Evolutionary conservation across 2,113 vertebrate species (phyloP), one percentile per base, ranked within the genome.

Genomic region (Murina feae): DNA sequence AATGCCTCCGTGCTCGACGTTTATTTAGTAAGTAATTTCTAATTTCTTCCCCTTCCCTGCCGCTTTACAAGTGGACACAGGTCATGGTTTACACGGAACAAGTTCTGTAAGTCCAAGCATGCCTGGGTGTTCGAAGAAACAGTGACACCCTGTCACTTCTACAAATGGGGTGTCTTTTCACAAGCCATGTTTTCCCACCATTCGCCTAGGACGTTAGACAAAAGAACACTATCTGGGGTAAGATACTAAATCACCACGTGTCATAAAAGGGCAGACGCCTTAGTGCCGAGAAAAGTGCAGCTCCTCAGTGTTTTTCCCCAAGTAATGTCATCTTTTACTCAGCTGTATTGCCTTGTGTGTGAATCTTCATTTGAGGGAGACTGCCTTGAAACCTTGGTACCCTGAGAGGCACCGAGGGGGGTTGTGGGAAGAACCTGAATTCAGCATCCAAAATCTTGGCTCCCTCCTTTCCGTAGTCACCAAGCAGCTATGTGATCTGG

Each of bases 1-100:
- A 99, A 99, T 17, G 98, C 98, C 86, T 99, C 99, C 0, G 98
- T 99, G 95, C 98, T 99, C 9, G 99, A 99, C 20, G 98, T 99
- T 93, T 99, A 99, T 96, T 99, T 99, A 98, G 99, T 99, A 97
- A 99, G 99, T 98, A 89, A 23, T 89, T 28, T 39, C 63, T 28
- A 2, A 2, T 47, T 94, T 86, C 66, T 89, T 11, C 21, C 37
- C 72, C 51, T 74, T 86, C 17, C 17, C 10, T 35, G 47, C 84
- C 93, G 2, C 37, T 65, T 37, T 44, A 18, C 21, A 44, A 76
- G 51, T 85, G 96, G 37, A 39, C 32, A 18, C 76, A 89, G 44
- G 82, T n/a, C 88, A 1, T 25, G 5, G 16, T 9, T 86, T n/a
- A 69, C 30, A 14, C 1, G 65, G 30, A 51, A 37, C 25, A 60